phyloP scores from a whole-genome alignment of 2,888 invertebrate species.

The Trissoscelio sp. region DNA sequence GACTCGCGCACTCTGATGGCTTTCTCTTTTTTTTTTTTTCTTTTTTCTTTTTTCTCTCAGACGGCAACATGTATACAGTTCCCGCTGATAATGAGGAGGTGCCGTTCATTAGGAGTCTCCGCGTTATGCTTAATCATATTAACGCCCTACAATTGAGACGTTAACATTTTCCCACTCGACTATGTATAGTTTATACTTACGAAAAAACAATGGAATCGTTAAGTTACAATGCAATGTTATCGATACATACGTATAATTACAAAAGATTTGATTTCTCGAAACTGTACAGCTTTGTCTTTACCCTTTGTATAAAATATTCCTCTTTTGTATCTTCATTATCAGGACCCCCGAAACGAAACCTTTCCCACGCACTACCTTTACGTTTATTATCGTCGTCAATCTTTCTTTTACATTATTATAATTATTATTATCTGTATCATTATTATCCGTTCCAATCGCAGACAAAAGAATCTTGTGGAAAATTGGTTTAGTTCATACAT shows the following conservation, averaged over 20 bases:
- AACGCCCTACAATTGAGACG: constrained; percentile 49
- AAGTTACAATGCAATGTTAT: constrained; percentile 53
- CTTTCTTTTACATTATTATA: constrained; percentile 50
- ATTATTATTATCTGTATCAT: constrained; percentile 66
- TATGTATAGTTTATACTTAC: constrained; percentile 53
- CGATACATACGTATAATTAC: constrained; percentile 60
- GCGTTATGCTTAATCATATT: constrained; percentile 61
- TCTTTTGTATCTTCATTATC: constrained; percentile 49
- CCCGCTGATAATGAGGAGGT: constrained; percentile 54
- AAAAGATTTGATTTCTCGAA: constrained; percentile 67
- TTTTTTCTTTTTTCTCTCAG: no score
- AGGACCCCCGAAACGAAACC: constrained; percentile 21
- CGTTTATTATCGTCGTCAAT: constrained; percentile 57
- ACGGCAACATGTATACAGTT: constrained; percentile 33
- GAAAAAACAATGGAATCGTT: constrained; percentile 57
- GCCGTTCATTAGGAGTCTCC: constrained; percentile 61
- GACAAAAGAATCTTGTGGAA: constrained; percentile 54
- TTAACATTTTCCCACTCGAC: constrained; percentile 15
- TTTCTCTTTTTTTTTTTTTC: no score
- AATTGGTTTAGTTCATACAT: no score
- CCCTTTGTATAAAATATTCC: constrained; percentile 64
- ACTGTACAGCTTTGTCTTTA: constrained; percentile 59
- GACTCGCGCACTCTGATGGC: constrained; percentile 46
- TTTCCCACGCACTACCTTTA: constrained; percentile 35
- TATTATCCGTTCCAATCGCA: constrained; percentile 62